A percentile compares a stretch with the other conserved stretches of the same genome.
phyloP scores from a whole-genome alignment of 2,888 invertebrate species.

The Melipona bicolor region DNA sequence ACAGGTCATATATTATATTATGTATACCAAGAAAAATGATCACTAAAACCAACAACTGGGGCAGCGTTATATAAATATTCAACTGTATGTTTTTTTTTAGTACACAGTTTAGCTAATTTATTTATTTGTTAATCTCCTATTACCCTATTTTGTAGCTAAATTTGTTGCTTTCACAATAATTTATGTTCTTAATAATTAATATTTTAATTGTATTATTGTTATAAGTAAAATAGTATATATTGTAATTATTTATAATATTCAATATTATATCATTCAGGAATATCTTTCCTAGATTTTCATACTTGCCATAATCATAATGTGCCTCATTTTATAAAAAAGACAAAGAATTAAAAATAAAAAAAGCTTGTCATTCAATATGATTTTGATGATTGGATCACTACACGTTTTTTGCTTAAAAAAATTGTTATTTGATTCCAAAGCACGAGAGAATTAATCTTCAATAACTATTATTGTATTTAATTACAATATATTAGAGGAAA shows the following conservation, averaged over 20 bases:
- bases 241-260: slow-evolving; percentile 78
- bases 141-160: slow-evolving; percentile 82
- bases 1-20: not conserved
- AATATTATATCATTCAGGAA: slow-evolving; percentile 74
- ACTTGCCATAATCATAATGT: slow-evolving; percentile 73
- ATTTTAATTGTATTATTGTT: slow-evolving; percentile 77
- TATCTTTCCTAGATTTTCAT: slow-evolving; percentile 69
- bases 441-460: slow-evolving; percentile 34
- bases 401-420: slow-evolving; percentile 54
- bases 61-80: slow-evolving; percentile 81
- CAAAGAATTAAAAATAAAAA: slow-evolving; percentile 12
- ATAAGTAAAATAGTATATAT: slow-evolving; percentile 81
- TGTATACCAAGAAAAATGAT: slow-evolving; percentile 18
- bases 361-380: slow-evolving; percentile 60
- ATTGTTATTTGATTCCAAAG: slow-evolving; percentile 6
- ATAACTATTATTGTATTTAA: slow-evolving; percentile 16
- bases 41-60: slow-evolving; percentile 79
- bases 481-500: slow-evolving; percentile 24
- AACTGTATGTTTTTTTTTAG: slow-evolving; percentile 77
- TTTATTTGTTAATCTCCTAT: slow-evolving; percentile 83
- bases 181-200: slow-evolving; percentile 79
- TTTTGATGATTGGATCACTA: slow-evolving; percentile 42
- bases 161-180: slow-evolving; percentile 80
- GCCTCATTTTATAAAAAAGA: slow-evolving; percentile 29
- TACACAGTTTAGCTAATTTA: slow-evolving; percentile 80